Evolutionary conservation across 2,113 vertebrate species (phyloP), one percentile per base, ranked within the genome.

Genomic region (Epinephelus cyanopodus): DNA sequence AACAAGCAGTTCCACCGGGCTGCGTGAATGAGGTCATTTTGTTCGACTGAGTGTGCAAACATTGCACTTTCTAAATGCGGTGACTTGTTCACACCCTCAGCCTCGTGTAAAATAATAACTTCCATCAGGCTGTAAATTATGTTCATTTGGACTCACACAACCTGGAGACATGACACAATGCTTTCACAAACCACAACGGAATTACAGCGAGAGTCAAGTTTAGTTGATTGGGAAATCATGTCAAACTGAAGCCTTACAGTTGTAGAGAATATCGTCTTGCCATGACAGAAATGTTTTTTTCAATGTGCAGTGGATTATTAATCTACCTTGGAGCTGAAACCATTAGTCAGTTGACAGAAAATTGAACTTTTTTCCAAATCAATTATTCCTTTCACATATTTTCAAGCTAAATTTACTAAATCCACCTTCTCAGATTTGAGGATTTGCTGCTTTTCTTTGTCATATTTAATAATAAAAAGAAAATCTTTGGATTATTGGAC

Each of bases 11-110:
- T 90, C 53, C 15, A 80, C 58, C 50, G 23, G 50, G 57, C 19
- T 65, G 77, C 25, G 71, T 74, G 85, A 92, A 89, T 89, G 78
- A 91, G 90, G 87, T 91, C 84, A 87, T 74, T 86, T 73, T 76
- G 79, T 90, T 88, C 73, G 11, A 47, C 79, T 18, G 15, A 64
- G 64, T 79, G 74, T 88, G 88, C 88, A 82, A 87, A 86, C 77
- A 4, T 62, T 60, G 89, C 79, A 27, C 61, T 88, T 92, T 90
- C 77, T 90, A 87, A 90, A 91, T 90, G 64, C 29, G 79, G 84
- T 21, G 71, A 56, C 66, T 62, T 71, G 81, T 86, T 87, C 82
- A 62, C 77, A 85, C 79, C 58, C 86, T 84, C 66, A 62, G 71
- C 68, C 81, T 17, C 9, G 14, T 58, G 65, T 50, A 50, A 73